A percentile compares a stretch with the other conserved stretches of the same genome.
Conservation (phyloP, 2,888 invertebrate species). For the Pandemis cinnamomeana region DNA sequence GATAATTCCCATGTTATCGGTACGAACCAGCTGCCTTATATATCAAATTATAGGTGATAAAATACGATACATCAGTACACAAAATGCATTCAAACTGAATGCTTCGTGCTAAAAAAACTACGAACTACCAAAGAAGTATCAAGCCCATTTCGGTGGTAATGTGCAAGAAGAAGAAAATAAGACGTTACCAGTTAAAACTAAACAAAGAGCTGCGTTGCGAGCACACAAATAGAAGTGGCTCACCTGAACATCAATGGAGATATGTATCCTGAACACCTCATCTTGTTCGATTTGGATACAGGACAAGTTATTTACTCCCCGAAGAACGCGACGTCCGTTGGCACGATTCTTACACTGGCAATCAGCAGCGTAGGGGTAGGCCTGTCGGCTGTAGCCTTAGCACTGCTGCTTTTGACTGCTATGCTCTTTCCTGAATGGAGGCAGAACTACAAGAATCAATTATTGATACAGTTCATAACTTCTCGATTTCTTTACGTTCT, state of each 20-base stretch:
- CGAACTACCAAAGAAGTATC: not conserved
- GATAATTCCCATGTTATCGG: constrained; percentile 42
- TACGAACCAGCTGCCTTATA: constrained; percentile 35
- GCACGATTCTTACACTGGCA: constrained; percentile 52
- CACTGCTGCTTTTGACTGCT: constrained; percentile 65
- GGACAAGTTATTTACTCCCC: constrained; percentile 48
- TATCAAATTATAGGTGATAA: constrained; percentile 44
- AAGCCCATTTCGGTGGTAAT: not conserved
- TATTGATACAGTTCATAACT: constrained; percentile 71
- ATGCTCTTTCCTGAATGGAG: constrained; percentile 71
- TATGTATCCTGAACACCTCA: not conserved
- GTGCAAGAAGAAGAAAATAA: constrained; percentile 1
- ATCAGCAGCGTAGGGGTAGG: constrained; percentile 63
- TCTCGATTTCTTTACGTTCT: constrained; percentile 66
- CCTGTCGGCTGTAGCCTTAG: constrained; percentile 59
- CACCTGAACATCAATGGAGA: not conserved
- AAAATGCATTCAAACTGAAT: constrained; percentile 9
- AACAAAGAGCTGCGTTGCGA: not conserved
- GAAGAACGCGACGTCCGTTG: constrained; percentile 47
- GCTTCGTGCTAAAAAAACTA: not conserved
- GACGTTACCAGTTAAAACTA: not conserved
- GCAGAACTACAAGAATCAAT: constrained; percentile 68
- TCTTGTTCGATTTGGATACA: constrained; percentile 44
- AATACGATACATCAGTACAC: constrained; percentile 34
- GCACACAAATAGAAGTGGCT: constrained; percentile 17